Base-by-base conservation (phyloP, 2,797 vertebrate species). In the Acestrorhynchus altus region DNA sequence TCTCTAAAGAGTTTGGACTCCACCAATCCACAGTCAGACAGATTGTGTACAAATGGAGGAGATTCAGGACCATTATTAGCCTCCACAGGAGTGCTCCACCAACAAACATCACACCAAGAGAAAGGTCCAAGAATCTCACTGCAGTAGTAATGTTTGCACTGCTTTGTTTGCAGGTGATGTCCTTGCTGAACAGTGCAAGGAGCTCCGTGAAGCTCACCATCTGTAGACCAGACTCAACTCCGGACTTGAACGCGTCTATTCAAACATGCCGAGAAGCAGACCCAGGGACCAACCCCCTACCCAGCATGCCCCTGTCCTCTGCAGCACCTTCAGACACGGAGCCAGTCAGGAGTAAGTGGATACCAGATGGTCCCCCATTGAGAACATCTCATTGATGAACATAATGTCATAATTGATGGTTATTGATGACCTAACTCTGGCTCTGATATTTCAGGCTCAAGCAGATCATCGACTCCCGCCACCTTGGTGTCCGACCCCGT, bases 381-480 rank as follows among this genome's bases (percentile, higher is more conserved):
- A n/a, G 52, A 54, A 22, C 24, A 12, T n/a, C 20, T 51, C 20
- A 51, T 4, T 1, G 20, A n/a, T 1, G 13, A n/a, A n/a, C n/a
- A n/a, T n/a, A n/a, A n/a, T n/a, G n/a, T n/a, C n/a, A n/a, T n/a
- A n/a, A n/a, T n/a, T n/a, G n/a, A 73, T 56, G 15, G 13, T 49
- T 28, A 47, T 57, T 76, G 51, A 63, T 60, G 60, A 52, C 59
- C 20, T 20, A 44, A 74, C 44, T 22, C 40, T 74, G 18, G 6
- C 56, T 6, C 16, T 74, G n/a, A 26, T 47, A 31, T 77, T 80
- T 39, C 22, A 99, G 97, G 87, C 83, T 87, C 87, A 15, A 98
- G 96, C 82, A 95, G 98, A 81, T 96, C 96, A 0, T 97, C 96
- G 60, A 97, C 95, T 77, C 96, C 97, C 39, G 94, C 94, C 2